Conservation (phyloP, 1,140 invertebrate species). For the Drosophila equinoxialis region DNA sequence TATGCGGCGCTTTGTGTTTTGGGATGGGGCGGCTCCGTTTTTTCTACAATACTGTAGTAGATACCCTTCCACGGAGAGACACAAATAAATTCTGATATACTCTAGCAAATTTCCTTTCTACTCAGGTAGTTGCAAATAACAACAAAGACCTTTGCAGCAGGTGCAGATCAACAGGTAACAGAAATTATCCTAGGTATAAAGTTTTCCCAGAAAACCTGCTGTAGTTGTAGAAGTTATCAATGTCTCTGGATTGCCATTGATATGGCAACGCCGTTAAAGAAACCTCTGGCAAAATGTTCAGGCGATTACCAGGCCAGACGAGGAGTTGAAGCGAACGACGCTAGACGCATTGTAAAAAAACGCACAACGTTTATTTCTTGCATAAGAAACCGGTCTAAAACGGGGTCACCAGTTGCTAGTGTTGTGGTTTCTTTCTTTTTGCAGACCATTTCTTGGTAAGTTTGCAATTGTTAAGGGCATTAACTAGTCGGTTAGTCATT, state of each 20-base stretch:
- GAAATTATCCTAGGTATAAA: no score
- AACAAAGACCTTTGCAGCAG: neutral
- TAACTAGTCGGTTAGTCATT: neutral
- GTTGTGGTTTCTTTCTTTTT: no score
- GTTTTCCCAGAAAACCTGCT: no score
- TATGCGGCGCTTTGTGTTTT: slow-evolving; percentile 73
- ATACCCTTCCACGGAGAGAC: slow-evolving; percentile 36
- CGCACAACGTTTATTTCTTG: slow-evolving; percentile 40
- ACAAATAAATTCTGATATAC: neutral
- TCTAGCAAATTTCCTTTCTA: neutral
- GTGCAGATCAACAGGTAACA: no score
- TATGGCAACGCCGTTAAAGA: neutral
- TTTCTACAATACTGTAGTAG: slow-evolving; percentile 15
- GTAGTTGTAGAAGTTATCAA: no score
- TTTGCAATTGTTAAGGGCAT: slow-evolving; percentile 25
- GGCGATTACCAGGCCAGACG: neutral
- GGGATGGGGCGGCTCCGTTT: slow-evolving; percentile 25
- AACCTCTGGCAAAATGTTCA: neutral
- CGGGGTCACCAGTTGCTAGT: slow-evolving; percentile 4
- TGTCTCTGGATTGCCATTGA: neutral
- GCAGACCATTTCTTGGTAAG: slow-evolving; percentile 16
- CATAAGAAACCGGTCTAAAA: slow-evolving; percentile 8
- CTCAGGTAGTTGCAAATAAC: slow-evolving; percentile 19
- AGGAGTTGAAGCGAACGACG: neutral
- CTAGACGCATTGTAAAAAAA: neutral